Evolutionary conservation across 2,888 invertebrate species (phyloP), one percentile per base, ranked within the genome.

Genomic region (Pecten maximus): DNA sequence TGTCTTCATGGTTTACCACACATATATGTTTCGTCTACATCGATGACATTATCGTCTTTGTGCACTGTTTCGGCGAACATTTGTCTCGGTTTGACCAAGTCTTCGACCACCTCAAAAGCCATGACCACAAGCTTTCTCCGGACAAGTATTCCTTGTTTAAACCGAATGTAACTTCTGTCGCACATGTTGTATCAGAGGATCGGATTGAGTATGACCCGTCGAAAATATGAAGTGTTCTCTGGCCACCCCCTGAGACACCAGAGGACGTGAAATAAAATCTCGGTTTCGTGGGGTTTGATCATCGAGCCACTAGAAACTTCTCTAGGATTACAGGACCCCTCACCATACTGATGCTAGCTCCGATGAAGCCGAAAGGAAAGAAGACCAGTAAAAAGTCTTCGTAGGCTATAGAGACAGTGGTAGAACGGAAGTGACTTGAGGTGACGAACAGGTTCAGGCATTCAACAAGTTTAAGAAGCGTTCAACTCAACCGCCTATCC

Each of bases 61-160:
- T 3, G 2, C 50, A 2, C 2, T 40, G 40, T 16, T 88, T 28
- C 39, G 60, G 44, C 28, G 88, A 90, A 40, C 90, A 90, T 40
- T 74, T 91, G 39, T 23, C 50, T 28, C 87, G 60, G 54, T 40
- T 89, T 0, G 40, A 40, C 19, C 12, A 44, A 35, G 91, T 91
- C 10, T 88, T 88, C 40, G 74, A 40, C 8, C 40, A 44, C 40
- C 35, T 89, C 23, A 88, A 74, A 44, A 40, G n/a, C 35, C 6
- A 74, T 28, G 91, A 74, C 35, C 28, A 88, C 16, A 90, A 90
- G 54, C 50, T 88, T n/a, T 74, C 88, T n/a, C 90, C 90, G 44
- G 50, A 88, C 19, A 90, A 88, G 50, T 90, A 88, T 35, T 40
- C 40, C 16, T 89, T 90, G 44, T 48, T 90, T 19, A 39, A 86